These are phyloP conservation scores for Andrena praecox DNA, from an alignment of 2,888 invertebrate species.

Conservation along the genomic window DNA sequence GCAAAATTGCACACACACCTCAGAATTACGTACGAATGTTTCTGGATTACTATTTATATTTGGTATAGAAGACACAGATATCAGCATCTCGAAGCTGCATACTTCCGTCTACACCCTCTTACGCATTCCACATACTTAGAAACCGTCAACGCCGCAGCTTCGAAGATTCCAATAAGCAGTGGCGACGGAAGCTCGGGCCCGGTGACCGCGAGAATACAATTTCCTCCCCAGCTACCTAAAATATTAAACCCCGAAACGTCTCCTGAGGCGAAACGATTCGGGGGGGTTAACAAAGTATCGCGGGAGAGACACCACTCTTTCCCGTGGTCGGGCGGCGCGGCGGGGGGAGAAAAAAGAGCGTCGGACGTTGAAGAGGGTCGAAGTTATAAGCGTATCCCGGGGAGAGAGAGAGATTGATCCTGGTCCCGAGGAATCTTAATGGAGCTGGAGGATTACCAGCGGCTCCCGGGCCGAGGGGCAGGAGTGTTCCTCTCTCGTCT, in stretches of 20 bases:
- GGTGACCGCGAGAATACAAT: not conserved
- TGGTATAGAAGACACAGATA: no score
- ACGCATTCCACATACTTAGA: no score
- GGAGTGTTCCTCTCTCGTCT: constrained; percentile 47
- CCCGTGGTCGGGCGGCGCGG: constrained; percentile 24
- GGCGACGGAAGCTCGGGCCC: no score
- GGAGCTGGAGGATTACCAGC: constrained; percentile 73
- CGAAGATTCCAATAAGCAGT: no score
- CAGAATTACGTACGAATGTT: no score
- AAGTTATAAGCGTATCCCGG: constrained; percentile 70
- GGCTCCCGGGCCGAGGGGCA: constrained; percentile 40
- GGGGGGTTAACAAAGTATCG: constrained; percentile 47
- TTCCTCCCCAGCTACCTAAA: not conserved
- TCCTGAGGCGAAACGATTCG: constrained; percentile 28
- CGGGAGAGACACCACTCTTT: constrained; percentile 35
- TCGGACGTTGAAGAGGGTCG: constrained; percentile 67
- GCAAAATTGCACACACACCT: no score
- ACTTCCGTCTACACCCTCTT: no score
- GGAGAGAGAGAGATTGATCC: constrained; percentile 72
- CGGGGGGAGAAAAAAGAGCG: constrained; percentile 46
- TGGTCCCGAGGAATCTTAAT: constrained; percentile 77
- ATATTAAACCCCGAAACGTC: constrained; percentile 22
- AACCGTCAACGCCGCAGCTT: not conserved
- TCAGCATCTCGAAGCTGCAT: no score
- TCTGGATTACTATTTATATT: no score